phyloP scores from a whole-genome alignment of 2,113 vertebrate species.

The Nymphicus hollandicus region DNA sequence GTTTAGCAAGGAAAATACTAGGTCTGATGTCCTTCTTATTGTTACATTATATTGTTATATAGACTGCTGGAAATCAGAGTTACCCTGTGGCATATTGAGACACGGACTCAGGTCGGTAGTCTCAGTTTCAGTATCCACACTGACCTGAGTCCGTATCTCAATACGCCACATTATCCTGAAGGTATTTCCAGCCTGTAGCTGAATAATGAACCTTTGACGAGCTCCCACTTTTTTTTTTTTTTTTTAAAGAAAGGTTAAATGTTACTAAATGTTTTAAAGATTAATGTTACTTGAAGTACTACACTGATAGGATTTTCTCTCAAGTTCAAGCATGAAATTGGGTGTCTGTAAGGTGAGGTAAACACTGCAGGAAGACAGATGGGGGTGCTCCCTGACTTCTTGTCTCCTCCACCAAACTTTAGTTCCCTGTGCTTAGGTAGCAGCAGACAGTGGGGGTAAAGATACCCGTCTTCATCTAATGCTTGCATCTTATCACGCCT shows the following conservation, averaged over 20 bases:
- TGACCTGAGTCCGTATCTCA: no score
- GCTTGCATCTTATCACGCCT: background rate
- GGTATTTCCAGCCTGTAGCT: background rate
- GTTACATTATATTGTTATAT: background rate
- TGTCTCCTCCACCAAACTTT: background rate
- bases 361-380: background rate
- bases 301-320: background rate
- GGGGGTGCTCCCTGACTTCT: background rate
- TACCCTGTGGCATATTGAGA: background rate
- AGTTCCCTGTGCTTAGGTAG: background rate
- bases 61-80: background rate
- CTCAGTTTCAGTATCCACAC: no score
- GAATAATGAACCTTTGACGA: background rate
- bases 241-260: background rate
- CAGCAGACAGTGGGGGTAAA: background rate
- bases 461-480: background rate
- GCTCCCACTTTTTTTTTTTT: background rate
- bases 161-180: background rate
- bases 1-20: background rate
- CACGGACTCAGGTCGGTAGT: no score
- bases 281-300: background rate
- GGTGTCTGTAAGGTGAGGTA: background rate
- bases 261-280: background rate
- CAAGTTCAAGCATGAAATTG: background rate
- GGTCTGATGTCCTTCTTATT: background rate